Evolutionary conservation across 1,140 invertebrate species (phyloP), one percentile per base, ranked within the genome.

Genomic region (Heliothis subflexa): DNA sequence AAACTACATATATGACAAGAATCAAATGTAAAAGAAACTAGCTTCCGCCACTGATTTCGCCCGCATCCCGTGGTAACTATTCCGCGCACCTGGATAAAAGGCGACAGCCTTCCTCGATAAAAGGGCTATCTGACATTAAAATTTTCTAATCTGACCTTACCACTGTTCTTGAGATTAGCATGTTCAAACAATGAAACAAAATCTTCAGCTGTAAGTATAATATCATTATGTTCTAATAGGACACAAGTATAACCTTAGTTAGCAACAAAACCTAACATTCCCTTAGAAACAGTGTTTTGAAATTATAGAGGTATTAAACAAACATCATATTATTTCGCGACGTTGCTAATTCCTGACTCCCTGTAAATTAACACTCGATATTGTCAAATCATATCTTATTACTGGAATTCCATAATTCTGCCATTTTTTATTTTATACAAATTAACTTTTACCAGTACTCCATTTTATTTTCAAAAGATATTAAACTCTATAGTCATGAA

Each of bases 331-430:
- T 68, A 68, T 68, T 68, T 25, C 64, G 78, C 73, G 54, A 71
- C 40, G 54, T 55, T 68, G 78, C 81, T 13, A 68, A 68, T 68
- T 68, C 18, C 64, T 68, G 50, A 81, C 76, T 73, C 66, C 54
- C 45, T 75, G 82, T 81, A 82, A 85, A 77, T 68, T 54, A 78
- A 85, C 68, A 62, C 66, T 76, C 50, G 28, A 55, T 76, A 78
- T 85, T 83, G 81, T 83, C 62, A 59, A 76, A 54, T 79, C 66
- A 47, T 50, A 50, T 81, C 78, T 61, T 80, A 81, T 85, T 85
- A 78, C 84, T 75, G 57, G 78, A 82, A 83, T 81, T 81, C 80
- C 75, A 78, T 79, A 55, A 78, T 84, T 78, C 45, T 82, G 73
- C 77, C 74, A 45, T 78, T 81, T n/a, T 81, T 64, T 64, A 40